Evolutionary conservation across 2,797 vertebrate species (phyloP).

Genomic region (Lerista edwardsae): DNA sequence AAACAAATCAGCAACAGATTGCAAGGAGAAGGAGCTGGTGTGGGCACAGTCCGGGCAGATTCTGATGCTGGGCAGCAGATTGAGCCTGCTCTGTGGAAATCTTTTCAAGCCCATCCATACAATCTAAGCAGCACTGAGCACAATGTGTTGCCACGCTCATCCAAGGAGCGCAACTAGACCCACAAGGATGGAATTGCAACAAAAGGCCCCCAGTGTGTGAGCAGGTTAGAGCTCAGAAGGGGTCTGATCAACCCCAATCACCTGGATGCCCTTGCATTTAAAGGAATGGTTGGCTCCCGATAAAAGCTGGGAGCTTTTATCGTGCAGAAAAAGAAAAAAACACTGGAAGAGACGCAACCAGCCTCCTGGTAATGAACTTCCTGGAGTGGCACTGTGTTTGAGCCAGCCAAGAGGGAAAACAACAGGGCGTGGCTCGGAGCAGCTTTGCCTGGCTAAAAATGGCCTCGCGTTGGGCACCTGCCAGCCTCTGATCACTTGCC

Average conservation of each 20-base stretch:
- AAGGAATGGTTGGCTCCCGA: background rate
- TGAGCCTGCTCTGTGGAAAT: no score
- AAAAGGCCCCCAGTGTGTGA: background rate
- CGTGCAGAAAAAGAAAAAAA: rapidly evolving
- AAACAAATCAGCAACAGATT: background rate
- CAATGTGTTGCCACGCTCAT: no score
- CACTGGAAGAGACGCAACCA: background rate
- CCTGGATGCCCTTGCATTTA: rapidly evolving
- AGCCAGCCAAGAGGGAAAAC: background rate
- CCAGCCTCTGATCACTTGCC: background rate
- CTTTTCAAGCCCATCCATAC: no score
- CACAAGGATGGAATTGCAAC: rapidly evolving
- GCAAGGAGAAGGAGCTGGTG: background rate
- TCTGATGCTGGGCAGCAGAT: no score
- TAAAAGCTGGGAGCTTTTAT: no score
- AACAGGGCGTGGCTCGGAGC: background rate
- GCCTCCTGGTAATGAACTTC: constrained; percentile 12
- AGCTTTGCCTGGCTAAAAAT: constrained; percentile 37
- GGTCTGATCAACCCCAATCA: no score
- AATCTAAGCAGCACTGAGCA: no score
- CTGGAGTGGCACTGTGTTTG: background rate
- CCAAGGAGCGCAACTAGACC: no score
- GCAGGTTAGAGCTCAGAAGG: no score
- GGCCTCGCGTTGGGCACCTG: background rate
- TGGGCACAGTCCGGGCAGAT: background rate